Percentiles rank a stretch among this genome's conserved stretches.
phyloP scores from a whole-genome alignment of 2,888 invertebrate species.

The Drosophila imparisetae region DNA sequence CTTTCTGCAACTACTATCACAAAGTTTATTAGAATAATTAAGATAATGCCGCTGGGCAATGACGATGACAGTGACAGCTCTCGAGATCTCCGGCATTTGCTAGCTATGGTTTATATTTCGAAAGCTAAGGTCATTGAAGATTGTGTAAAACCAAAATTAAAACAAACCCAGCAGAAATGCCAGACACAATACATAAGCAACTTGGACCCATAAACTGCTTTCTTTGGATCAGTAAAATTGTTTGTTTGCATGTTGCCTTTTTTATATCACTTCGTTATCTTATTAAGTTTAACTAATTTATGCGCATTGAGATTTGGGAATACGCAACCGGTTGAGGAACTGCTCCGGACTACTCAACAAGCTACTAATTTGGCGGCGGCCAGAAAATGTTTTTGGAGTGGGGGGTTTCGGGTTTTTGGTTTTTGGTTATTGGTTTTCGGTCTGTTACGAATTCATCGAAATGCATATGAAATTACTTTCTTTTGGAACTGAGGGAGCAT shows the following conservation, averaged over 20 bases:
- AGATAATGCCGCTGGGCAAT: conserved; percentile 27
- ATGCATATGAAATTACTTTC: conserved; percentile 69
- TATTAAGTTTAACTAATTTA: conserved; percentile 57
- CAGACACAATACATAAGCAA: conserved; percentile 3
- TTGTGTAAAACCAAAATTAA: conserved; percentile 48
- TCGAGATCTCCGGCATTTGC: conserved; percentile 3
- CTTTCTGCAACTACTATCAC: not conserved
- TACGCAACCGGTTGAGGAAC: conserved; percentile 37
- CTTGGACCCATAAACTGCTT: conserved; percentile 52
- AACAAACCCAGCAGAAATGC: conserved; percentile 7
- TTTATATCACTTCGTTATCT: conserved; percentile 31
- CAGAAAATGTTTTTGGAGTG: conserved; percentile 24
- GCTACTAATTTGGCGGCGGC: conserved; percentile 52
- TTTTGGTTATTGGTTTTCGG: not conserved
- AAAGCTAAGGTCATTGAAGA: conserved; percentile 46
- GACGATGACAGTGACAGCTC: conserved; percentile 3
- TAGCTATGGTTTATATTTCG: conserved; percentile 40
- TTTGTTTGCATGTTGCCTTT: conserved; percentile 38
- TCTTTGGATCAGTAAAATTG: conserved; percentile 60
- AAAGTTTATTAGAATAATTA: conserved; percentile 29
- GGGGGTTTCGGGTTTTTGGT: conserved; percentile 3
- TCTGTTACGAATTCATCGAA: conserved; percentile 23
- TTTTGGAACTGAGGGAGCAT: conserved; percentile 48
- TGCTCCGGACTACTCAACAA: conserved; percentile 47
- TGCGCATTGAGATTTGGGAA: conserved; percentile 37